Percentiles rank a stretch among this genome's conserved stretches.
Conservation (phyloP, 2,888 invertebrate species). For the Eucera pruinosa region DNA sequence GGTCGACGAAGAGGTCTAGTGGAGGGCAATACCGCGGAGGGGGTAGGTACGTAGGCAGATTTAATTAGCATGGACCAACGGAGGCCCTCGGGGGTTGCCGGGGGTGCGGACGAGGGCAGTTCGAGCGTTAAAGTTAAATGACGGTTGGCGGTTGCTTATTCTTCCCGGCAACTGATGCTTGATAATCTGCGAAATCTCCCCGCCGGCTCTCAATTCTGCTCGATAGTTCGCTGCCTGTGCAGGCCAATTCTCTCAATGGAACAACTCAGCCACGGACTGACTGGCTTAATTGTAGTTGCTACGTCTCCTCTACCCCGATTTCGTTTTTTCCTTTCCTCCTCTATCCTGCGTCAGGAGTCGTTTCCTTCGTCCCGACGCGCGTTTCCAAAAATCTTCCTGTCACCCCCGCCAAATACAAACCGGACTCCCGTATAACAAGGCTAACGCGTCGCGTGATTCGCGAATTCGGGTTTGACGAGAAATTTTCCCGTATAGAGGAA, state of each 20-base stretch:
- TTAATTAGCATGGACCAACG: slow-evolving; percentile 83
- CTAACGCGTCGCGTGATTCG: no score
- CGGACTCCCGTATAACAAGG: no score
- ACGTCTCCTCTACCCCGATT: slow-evolving; percentile 66
- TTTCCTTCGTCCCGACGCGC: slow-evolving; percentile 47
- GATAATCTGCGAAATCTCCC: slow-evolving; percentile 82
- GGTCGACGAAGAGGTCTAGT: slow-evolving; percentile 51
- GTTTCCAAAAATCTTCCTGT: slow-evolving; percentile 59
- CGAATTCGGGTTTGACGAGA: no score
- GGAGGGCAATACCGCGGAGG: slow-evolving; percentile 60
- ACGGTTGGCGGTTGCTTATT: slow-evolving; percentile 84
- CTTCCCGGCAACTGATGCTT: slow-evolving; percentile 84
- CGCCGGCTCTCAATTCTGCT: slow-evolving; percentile 80
- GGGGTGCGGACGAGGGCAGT: slow-evolving; percentile 68
- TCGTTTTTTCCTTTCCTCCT: slow-evolving; percentile 50
- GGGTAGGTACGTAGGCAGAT: slow-evolving; percentile 76
- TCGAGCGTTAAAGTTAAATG: slow-evolving; percentile 84
- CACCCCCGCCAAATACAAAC: background rate
- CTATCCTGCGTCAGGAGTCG: slow-evolving; percentile 44
- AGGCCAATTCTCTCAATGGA: slow-evolving; percentile 83
- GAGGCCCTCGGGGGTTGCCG: slow-evolving; percentile 71
- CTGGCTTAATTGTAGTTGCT: slow-evolving; percentile 83
- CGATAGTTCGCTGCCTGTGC: slow-evolving; percentile 80
- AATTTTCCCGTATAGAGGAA: no score
- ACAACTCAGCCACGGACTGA: slow-evolving; percentile 82